A percentile compares a stretch with the other conserved stretches of the same genome.
Conservation (phyloP, 2,113 vertebrate genomes). For the Onychostruthus taczanowskii region DNA sequence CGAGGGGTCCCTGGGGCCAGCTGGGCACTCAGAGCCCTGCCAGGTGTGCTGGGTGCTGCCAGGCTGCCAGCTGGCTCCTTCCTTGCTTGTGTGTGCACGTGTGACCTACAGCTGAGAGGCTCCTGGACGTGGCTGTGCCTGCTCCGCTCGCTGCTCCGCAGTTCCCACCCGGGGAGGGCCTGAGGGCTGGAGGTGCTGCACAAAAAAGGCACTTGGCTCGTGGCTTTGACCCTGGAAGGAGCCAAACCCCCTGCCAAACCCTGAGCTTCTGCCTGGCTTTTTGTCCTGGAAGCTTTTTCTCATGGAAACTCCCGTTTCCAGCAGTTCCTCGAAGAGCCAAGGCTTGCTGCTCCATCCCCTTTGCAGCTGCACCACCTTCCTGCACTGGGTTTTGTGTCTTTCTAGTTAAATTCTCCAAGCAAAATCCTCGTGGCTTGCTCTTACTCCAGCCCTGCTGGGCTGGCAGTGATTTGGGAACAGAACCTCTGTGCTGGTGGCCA, state of each 20-base stretch:
- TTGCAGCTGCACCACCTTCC: background rate
- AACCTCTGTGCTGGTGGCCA: background rate
- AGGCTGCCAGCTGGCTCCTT: background rate
- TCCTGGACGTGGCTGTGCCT: background rate
- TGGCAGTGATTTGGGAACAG: background rate
- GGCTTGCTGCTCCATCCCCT: background rate
- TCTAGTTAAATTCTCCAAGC: background rate
- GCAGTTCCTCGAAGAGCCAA: background rate
- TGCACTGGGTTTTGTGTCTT: background rate
- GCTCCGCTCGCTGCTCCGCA: background rate
- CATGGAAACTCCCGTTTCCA: background rate
- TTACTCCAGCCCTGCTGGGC: background rate
- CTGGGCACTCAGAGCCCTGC: background rate
- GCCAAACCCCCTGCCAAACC: background rate
- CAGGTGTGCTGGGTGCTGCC: background rate
- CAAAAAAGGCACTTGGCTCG: background rate
- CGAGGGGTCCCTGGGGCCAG: background rate
- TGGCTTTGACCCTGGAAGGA: conserved; percentile 1
- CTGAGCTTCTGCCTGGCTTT: conserved; percentile 48
- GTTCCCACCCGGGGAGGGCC: background rate
- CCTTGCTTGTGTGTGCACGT: background rate
- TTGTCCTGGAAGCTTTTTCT: background rate
- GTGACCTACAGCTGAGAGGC: background rate
- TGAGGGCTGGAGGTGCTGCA: background rate
- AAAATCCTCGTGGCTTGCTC: background rate